A percentile compares a stretch with the other conserved stretches of the same genome.
These are phyloP conservation scores for Hozukius guyotensis DNA, from an alignment of 2,797 vertebrate species.

Conservation along the genomic window DNA sequence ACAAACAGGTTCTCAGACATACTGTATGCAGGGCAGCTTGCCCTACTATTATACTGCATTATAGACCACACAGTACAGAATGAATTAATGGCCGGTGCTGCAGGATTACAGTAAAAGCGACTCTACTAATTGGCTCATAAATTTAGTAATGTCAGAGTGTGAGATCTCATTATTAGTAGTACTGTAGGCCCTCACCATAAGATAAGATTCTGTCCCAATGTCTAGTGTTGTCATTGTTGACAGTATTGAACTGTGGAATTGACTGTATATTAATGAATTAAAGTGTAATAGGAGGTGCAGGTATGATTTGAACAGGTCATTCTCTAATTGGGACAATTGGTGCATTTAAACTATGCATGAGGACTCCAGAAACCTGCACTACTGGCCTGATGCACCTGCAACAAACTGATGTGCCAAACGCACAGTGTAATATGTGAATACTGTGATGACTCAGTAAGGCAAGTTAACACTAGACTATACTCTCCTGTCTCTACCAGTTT, in stretches of 20 bases:
- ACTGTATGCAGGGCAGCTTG: not conserved
- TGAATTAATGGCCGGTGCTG: not conserved
- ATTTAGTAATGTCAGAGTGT: not conserved
- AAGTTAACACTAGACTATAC: not conserved
- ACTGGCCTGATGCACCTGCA: slow-evolving; percentile 21
- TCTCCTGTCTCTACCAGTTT: not conserved
- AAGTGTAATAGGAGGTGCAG: not conserved
- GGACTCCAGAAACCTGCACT: not conserved
- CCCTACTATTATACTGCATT: not conserved
- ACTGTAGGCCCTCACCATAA: not conserved
- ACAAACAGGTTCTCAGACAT: not conserved
- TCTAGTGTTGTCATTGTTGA: not conserved
- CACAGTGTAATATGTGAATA: not conserved
- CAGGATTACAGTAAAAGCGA: not conserved
- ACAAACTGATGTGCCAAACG: not conserved
- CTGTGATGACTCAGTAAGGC: not conserved
- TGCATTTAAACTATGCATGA: not conserved
- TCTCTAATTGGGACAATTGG: not conserved
- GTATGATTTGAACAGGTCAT: not conserved
- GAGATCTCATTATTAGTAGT: not conserved
- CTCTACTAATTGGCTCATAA: not conserved
- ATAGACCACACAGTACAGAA: not conserved
- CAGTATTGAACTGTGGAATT: not conserved
- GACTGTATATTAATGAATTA: too few species aligned
- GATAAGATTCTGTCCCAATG: not conserved